Evolutionary conservation across 1,140 invertebrate species (phyloP).

Genomic region (Zophobas atratus): DNA sequence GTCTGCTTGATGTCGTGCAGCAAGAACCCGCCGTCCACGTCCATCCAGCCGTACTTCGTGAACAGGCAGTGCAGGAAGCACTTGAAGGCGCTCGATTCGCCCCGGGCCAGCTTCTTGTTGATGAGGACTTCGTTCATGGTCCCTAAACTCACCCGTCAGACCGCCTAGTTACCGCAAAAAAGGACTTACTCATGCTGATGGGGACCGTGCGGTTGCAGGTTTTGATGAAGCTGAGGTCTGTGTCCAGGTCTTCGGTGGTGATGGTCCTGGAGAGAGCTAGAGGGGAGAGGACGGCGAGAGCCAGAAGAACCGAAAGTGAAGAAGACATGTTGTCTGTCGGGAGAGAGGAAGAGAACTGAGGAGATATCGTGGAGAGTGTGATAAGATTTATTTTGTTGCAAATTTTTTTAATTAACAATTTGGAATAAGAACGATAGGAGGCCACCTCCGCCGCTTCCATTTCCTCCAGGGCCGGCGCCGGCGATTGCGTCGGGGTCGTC

Average conservation of each 20-base stretch:
- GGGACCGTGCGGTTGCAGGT: constrained; percentile 60
- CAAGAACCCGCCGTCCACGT: constrained; percentile 60
- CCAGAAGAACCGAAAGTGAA: neutral
- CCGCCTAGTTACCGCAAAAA: neutral
- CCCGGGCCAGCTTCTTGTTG: constrained; percentile 56
- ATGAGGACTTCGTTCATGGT: constrained; percentile 61
- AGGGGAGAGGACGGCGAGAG: neutral
- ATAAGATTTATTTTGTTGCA: neutral
- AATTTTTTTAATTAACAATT: constrained; percentile 22
- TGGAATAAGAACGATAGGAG: constrained; percentile 19
- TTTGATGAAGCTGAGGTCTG: constrained; percentile 59
- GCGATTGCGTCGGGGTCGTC: neutral
- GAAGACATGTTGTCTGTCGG: constrained; percentile 7
- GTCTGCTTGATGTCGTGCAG: constrained; percentile 58
- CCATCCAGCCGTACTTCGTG: constrained; percentile 63
- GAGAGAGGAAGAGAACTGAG: neutral
- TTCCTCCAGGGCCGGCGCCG: neutral
- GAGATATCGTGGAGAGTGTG: neutral
- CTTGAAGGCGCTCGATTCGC: constrained; percentile 55
- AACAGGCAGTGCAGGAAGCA: constrained; percentile 62
- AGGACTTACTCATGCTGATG: constrained; percentile 58
- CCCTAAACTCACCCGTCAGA: constrained; percentile 41
- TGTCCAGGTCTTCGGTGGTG: constrained; percentile 53
- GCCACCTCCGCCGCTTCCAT: constrained; percentile 4
- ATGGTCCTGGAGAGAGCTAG: constrained; percentile 6